Base-by-base conservation (phyloP, 2,113 vertebrate species). In the Pelodiscus sinensis region DNA sequence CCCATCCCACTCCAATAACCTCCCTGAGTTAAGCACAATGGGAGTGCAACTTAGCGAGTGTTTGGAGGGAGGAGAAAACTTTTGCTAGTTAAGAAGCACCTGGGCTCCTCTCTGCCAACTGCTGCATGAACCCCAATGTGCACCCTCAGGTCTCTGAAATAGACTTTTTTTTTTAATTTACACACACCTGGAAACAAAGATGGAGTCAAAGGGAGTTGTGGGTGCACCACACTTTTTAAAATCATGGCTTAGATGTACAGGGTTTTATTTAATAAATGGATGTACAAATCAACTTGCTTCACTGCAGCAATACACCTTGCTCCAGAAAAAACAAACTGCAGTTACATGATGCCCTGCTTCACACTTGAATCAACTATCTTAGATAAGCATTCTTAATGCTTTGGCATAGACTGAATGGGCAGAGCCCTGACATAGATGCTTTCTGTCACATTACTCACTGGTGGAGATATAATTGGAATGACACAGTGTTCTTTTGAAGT, bases 51-150 rank as follows among this genome's bases (percentile, higher is more conserved):
- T 84, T 84, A 1, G 81, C 89, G 92, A 82, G 92, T 78, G 31
- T 80, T 90, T 55, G 80, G 44, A 44, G 71, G 89, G 51, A 24
- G 90, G 27, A 44, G 84, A 95, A 97, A 96, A 92, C 96, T 92
- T 88, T 85, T 85, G 18, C 94, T 92, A 27, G 88, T 38, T 82
- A 95, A 96, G 94, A 96, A 97, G 94, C 88, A 88, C 50, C 81
- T 91, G 44, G 87, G 94, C 84, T 52, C 92, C 71, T 94, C 96
- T 96, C 92, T 94, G 96, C 96, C 94, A 95, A 90, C 95, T 95
- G 94, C 94, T 93, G 90, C 94, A 94, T 55, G 81, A 96, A 91
- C 24, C 86, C 50, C 55, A 44, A 85, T 57, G 11, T 87, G 85
- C 44, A 44, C 44, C 44, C 44, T 44, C 44, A 5, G 90, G 90